These are phyloP conservation scores for Rhinogobio ventralis DNA, from an alignment of 2,797 vertebrate species.

Conservation along the genomic window DNA sequence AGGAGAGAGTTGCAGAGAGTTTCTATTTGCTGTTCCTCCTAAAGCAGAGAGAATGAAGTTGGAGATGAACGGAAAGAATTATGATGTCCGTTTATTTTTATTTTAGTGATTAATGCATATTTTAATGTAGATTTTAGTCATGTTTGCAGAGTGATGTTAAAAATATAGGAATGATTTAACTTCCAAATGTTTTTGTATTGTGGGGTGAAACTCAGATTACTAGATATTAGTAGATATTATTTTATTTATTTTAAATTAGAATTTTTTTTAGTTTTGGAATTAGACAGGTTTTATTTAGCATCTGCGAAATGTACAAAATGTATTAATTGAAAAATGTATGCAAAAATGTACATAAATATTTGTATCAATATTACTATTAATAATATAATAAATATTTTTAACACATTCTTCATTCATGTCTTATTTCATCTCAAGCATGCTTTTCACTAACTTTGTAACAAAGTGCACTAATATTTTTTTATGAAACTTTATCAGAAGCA, in stretches of 20 bases:
- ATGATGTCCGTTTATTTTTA: background rate
- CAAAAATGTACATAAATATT: no score
- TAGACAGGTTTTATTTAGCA: background rate
- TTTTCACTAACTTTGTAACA: no score
- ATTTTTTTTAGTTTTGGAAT: background rate
- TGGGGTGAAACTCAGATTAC: background rate
- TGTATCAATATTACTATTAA: no score
- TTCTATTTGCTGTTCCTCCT: constrained; percentile 3
- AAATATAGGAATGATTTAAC: background rate
- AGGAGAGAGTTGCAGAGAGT: background rate
- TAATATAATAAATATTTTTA: no score
- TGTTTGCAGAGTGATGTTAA: background rate
- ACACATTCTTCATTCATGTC: no score
- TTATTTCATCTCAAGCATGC: no score
- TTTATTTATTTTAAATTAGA: background rate
- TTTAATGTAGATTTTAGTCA: background rate
- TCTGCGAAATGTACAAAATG: no score
- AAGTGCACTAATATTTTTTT: background rate
- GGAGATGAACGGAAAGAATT: background rate
- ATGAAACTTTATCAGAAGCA: background rate
- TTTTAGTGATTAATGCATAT: background rate
- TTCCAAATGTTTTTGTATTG: background rate
- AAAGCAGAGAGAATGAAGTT: background rate
- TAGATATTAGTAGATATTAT: background rate
- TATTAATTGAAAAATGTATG: no score